These are phyloP conservation scores for Hermaeophaga mercurialis DNA, from an alignment of 2,888 invertebrate genomes.

Conservation along the genomic window DNA sequence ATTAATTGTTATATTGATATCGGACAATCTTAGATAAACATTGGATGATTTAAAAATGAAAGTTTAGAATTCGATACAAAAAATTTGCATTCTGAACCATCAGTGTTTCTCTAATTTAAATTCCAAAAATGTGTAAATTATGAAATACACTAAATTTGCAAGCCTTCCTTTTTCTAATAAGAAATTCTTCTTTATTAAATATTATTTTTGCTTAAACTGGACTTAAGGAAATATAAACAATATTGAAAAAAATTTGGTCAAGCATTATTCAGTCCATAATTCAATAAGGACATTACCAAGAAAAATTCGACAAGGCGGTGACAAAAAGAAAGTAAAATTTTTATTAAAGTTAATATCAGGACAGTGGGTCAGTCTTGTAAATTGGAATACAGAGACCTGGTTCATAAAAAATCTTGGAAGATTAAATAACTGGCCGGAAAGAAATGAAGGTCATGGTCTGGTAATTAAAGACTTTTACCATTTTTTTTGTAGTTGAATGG, in stretches of 20 bases:
- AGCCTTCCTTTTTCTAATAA: too few relatives aligned
- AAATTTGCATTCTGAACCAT: too few relatives aligned
- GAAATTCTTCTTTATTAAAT: too few relatives aligned
- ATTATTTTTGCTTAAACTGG: too few relatives aligned
- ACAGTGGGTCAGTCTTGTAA: slow-evolving; percentile 12
- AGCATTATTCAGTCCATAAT: neutral
- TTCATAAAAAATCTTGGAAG: slow-evolving; percentile 8
- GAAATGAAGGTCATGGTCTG: slow-evolving; percentile 15
- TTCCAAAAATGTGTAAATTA: too few relatives aligned
- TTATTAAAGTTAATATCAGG: slow-evolving; percentile 13
- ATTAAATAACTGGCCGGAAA: slow-evolving; percentile 16
- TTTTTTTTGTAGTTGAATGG: too few relatives aligned
- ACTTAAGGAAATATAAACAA: neutral
- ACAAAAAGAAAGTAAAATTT: slow-evolving; percentile 9
- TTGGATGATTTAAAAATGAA: too few relatives aligned
- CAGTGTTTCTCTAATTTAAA: too few relatives aligned
- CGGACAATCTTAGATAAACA: too few relatives aligned
- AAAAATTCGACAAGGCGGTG: neutral
- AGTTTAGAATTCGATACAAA: neutral
- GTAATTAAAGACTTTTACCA: slow-evolving; percentile 13
- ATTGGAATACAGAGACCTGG: slow-evolving; percentile 3
- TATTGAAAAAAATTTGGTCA: neutral
- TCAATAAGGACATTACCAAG: neutral
- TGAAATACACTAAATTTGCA: too few relatives aligned
- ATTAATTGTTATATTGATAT: too few relatives aligned